Base-by-base conservation (phyloP, 2,888 invertebrate genomes). In the Limnephilus rhombicus region DNA sequence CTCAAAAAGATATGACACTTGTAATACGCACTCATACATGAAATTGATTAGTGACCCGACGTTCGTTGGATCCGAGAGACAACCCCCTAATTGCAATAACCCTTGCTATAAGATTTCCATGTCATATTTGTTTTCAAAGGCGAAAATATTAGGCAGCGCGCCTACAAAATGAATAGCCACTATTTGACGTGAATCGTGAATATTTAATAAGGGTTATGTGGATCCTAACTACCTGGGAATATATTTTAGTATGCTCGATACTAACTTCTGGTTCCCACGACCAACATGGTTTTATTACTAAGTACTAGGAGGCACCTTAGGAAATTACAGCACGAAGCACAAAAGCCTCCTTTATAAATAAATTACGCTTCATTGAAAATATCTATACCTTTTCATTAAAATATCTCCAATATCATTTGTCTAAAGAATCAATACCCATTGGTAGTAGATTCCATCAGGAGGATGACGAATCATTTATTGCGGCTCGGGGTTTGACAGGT, bases 201-300 rank as follows among this genome's bases (percentile, higher is more conserved):
- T 85, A 85, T 85, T 68, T 85, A 85, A 85, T 41, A 85, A 41
- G 85, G 85, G 85, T 85, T 85, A 85, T 37, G 24, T 68, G 68
- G 9, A 24, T 7, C 68, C 68, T n/a, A 68, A 68, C 68, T 68
- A 68, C 68, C n/a, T n/a, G 24, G 68, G n/a, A 68, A 68, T 68
- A 68, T 68, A 68, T n/a, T n/a, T 0, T n/a, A 68, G 24, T 68
- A 68, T 68, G 24, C 68, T 68, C 68, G 68, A n/a, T 68, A 68
- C 68, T 68, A 24, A n/a, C 68, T 9, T 68, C 7, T 68, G 68
- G 24, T 24, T 24, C 24, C n/a, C n/a, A 24, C 68, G 68, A n/a
- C 68, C 68, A 68, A n/a, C 24, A 68, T n/a, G 9, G 9, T 68
- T 15, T 68, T 68, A 68, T n/a, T 68, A 68, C 68, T 68, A 68